Base-by-base conservation (phyloP, 2,888 invertebrate species). In the Drosophila phalerata region DNA sequence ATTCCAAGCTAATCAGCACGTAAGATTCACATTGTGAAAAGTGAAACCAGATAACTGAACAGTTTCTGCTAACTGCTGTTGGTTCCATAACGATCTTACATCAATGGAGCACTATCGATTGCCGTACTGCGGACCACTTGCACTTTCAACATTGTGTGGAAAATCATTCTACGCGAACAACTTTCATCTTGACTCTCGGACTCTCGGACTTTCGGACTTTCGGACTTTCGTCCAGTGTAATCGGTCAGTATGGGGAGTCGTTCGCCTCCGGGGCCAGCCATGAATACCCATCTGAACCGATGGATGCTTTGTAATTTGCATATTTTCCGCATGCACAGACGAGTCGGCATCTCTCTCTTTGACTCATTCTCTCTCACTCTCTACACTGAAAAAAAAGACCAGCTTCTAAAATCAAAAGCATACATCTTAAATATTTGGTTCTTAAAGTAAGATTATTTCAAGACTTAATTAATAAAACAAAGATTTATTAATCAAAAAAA, bases 271-370 rank as follows among this genome's bases (percentile, higher is more conserved):
- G 74, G 83, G 62, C 51, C 62, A 63, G 40, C 42, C 47, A 58
- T 62, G 58, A 63, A 65, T 58, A 60, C 37, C 52, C 67, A 51
- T 25, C 28, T 49, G 56, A 22, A 25, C 11, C 56, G 30, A 55
- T 55, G 28, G 38, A 3, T 17, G 64, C 66, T 67, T 70, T 79
- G 73, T 75, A 85, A 88, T 85, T 85, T 85, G 81, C 85, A 85
- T 85, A 85, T 85, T 85, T 88, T 85, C 85, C 88, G 84, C 85
- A 85, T 84, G 77, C 64, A 53, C 77, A 84, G 85, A 77, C 81
- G 69, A 60, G 51, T 28, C 47, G 56, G 11, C 45, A 13, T n/a
- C n/a, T 34, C 19, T 17, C 34, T 37, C 10, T 3, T 45, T 34
- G 11, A 15, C 25, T n/a, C 22, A 11, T 22, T 11, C 13, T 17